These are phyloP conservation scores for Spodoptera littoralis DNA, from an alignment of 2,888 invertebrate species.

Conservation along the genomic window DNA sequence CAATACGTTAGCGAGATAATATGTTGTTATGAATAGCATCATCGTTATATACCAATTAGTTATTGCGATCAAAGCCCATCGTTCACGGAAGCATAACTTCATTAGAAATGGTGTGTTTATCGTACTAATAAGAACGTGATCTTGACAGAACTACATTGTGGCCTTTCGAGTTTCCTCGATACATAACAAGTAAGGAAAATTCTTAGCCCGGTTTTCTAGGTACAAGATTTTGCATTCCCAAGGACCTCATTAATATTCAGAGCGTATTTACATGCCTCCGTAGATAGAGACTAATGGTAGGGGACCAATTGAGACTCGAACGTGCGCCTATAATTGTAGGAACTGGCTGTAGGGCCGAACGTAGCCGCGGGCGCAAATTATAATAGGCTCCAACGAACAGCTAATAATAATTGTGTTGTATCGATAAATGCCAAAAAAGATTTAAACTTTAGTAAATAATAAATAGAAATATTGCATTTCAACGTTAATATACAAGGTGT, in stretches of 20 bases:
- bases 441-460: conserved; percentile 34
- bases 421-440: conserved; percentile 73
- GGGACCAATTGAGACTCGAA: conserved; percentile 62
- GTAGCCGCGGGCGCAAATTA: conserved; percentile 68
- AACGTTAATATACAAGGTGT: conserved; percentile 9
- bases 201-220: conserved; percentile 61
- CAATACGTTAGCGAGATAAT: conserved; percentile 3
- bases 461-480: conserved; percentile 4
- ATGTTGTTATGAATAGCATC: conserved; percentile 30
- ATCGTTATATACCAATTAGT: conserved; percentile 9
- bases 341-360: conserved; percentile 56
- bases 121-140: conserved; percentile 41
- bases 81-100: conserved; percentile 43
- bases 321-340: conserved; percentile 71
- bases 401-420: conserved; percentile 67
- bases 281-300: conserved; percentile 65
- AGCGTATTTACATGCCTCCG: conserved; percentile 68
- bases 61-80: conserved; percentile 27
- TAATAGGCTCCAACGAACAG: conserved; percentile 59
- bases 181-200: conserved; percentile 61
- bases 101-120: conserved; percentile 48
- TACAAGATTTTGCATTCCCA: conserved; percentile 64
- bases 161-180: conserved; percentile 63
- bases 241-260: conserved; percentile 76
- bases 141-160: conserved; percentile 48